These are phyloP conservation scores for Rhinatrema bivittatum DNA, from an alignment of 2,797 vertebrate genomes.

Conservation along the genomic window DNA sequence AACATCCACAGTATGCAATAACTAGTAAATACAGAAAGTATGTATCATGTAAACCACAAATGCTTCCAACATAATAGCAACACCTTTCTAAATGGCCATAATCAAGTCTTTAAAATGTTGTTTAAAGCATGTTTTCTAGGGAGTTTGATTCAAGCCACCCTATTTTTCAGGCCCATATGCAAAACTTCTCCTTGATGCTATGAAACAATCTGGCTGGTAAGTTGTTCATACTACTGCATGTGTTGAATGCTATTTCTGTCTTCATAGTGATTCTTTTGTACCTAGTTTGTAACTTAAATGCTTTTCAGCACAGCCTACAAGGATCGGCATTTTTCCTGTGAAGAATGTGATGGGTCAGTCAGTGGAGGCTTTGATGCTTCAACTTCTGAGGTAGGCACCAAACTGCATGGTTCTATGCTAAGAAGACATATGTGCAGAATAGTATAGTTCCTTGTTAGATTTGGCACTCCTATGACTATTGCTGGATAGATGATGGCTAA, in stretches of 20 bases:
- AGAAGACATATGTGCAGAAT: too few species aligned
- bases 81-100: too few species aligned
- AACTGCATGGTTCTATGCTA: too few species aligned
- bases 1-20: too few species aligned
- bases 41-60: too few species aligned
- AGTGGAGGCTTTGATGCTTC: conserved; percentile 88
- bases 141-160: conserved; percentile 29
- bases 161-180: conserved; percentile 81
- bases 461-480: too few species aligned
- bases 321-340: conserved; percentile 90
- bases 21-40: too few species aligned
- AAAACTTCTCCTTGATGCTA: conserved; percentile 83
- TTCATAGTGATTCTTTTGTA: not conserved
- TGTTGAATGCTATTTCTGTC: too few species aligned
- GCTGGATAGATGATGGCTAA: too few species aligned
- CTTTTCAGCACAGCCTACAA: conserved; percentile 68
- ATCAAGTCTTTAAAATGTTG: too few species aligned
- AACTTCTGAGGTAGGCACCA: conserved; percentile 73
- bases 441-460: too few species aligned
- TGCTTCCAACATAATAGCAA: too few species aligned
- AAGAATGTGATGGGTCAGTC: conserved; percentile 84
- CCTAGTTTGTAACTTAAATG: not conserved
- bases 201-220: conserved; percentile 89
- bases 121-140: conserved; percentile 21
- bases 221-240: conserved; percentile 41